A percentile compares a stretch with the other conserved stretches of the same genome.
These are phyloP conservation scores for Steromphala cineraria DNA, from an alignment of 2,888 invertebrate genomes.

Conservation along the genomic window DNA sequence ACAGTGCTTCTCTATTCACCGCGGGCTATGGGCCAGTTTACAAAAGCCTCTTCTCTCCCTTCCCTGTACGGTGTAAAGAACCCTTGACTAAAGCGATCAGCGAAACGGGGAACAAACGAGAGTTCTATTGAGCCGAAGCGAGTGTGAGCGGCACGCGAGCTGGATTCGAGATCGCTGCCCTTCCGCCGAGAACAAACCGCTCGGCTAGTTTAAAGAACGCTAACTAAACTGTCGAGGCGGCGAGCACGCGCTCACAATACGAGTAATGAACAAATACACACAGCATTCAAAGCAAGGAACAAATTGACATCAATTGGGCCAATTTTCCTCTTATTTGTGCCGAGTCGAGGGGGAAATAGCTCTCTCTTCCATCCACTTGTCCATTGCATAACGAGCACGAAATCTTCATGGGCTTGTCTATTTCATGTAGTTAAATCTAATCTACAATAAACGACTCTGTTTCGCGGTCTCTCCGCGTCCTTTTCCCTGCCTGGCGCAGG, in stretches of 20 bases:
- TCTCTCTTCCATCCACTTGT: slow-evolving; percentile 17
- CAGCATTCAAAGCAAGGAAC: slow-evolving; percentile 19
- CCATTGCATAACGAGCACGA: slow-evolving; percentile 26
- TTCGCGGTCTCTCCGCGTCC: not conserved
- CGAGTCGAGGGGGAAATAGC: slow-evolving; percentile 18
- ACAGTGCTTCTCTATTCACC: not conserved
- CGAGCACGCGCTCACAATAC: slow-evolving; percentile 30
- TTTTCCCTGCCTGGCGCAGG: not conserved
- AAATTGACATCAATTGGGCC: slow-evolving; percentile 23
- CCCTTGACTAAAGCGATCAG: not conserved
- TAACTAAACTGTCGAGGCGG: slow-evolving; percentile 23
- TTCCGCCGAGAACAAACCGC: slow-evolving; percentile 23
- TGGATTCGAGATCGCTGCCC: slow-evolving; percentile 1
- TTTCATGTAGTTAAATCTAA: slow-evolving; percentile 27
- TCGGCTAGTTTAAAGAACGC: slow-evolving; percentile 6
- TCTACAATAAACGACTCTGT: slow-evolving; percentile 15
- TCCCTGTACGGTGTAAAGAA: not conserved
- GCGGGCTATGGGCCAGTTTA: not conserved
- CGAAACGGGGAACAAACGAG: slow-evolving; percentile 9
- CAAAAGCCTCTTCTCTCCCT: not conserved
- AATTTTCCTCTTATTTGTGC: slow-evolving; percentile 21
- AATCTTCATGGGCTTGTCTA: slow-evolving; percentile 17
- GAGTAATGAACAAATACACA: slow-evolving; percentile 37
- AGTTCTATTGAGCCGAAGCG: slow-evolving; percentile 10
- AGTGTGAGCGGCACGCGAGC: slow-evolving; percentile 5